Evolutionary conservation across 2,797 vertebrate species (phyloP).

Genomic region (Serranus cabrilla): DNA sequence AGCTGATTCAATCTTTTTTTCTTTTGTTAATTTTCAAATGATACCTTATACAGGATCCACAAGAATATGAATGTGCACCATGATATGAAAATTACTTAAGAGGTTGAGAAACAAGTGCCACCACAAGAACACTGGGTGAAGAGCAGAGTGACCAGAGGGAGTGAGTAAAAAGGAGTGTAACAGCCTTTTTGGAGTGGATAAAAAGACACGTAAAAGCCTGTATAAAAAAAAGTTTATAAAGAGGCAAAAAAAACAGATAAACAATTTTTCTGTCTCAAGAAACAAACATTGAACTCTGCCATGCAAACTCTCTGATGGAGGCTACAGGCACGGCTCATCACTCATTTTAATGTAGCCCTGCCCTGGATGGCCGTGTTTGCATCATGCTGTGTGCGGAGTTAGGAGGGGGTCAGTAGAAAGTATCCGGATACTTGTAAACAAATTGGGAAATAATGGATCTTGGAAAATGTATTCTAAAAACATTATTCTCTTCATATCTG

Average conservation of each 20-base stretch:
- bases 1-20: too few species aligned
- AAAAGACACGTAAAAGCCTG: slow-evolving; percentile 6
- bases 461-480: slow-evolving; percentile 8
- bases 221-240: slow-evolving; percentile 16
- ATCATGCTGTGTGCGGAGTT: not conserved
- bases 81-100: not conserved
- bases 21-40: not conserved
- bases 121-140: not conserved
- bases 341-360: slow-evolving; percentile 14
- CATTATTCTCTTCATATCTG: not conserved
- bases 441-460: not conserved
- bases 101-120: not conserved
- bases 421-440: slow-evolving; percentile 2
- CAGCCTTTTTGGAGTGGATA: slow-evolving; percentile 1
- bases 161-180: not conserved
- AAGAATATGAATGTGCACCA: not conserved
- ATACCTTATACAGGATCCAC: not conserved
- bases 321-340: not conserved
- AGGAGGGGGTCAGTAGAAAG: not conserved
- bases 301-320: slow-evolving; percentile 18
- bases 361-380: not conserved
- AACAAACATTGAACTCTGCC: slow-evolving; percentile 20
- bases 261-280: slow-evolving; percentile 3
- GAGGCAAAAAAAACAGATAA: not conserved
- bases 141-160: not conserved